Base-by-base conservation (phyloP, 2,888 invertebrate genomes). In the Drosophila mimetica region DNA sequence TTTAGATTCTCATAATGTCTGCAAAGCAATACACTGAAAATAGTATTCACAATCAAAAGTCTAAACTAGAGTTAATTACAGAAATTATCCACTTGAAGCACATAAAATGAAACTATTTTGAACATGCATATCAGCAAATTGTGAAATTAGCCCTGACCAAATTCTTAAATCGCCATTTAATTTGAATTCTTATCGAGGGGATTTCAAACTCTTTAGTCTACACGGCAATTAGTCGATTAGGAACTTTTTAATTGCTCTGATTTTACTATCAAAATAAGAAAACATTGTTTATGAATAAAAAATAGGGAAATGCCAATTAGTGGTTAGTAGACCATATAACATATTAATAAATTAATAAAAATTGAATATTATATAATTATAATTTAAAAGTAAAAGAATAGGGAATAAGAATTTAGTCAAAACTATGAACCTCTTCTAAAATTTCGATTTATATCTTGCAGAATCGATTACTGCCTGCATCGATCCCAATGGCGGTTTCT, bases 401-500 rank as follows among this genome's bases (percentile, higher is more conserved):
- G n/a, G n/a, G n/a, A n/a, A n/a, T n/a, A n/a, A n/a, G n/a, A n/a
- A n/a, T n/a, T n/a, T n/a, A n/a, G n/a, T n/a, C n/a, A n/a, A n/a
- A n/a, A n/a, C n/a, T n/a, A n/a, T n/a, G n/a, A n/a, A n/a, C n/a
- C n/a, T n/a, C n/a, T 30, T 30, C 11, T 30, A 30, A 11, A 30
- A 30, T 11, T 30, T 11, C 30, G 11, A 30, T 13, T 11, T 30
- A 11, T 30, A 18, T 34, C 25, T 73, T 54, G 9, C 55, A 75
- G 73, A 74, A 30, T 51, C 72, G 22, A 58, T 72, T 34, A 59
- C 54, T 20, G 41, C 53, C 36, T 47, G 74, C 76, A 52, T 72
- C 41, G 75, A 76, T 51, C 87, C 79, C 46, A 71, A 78, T 47
- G 77, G 76, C 11, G 67, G 42, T 7, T 64, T 65, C 28, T 57